Base-by-base conservation (phyloP, 2,113 vertebrate genomes). In the Carlito syrichta region DNA sequence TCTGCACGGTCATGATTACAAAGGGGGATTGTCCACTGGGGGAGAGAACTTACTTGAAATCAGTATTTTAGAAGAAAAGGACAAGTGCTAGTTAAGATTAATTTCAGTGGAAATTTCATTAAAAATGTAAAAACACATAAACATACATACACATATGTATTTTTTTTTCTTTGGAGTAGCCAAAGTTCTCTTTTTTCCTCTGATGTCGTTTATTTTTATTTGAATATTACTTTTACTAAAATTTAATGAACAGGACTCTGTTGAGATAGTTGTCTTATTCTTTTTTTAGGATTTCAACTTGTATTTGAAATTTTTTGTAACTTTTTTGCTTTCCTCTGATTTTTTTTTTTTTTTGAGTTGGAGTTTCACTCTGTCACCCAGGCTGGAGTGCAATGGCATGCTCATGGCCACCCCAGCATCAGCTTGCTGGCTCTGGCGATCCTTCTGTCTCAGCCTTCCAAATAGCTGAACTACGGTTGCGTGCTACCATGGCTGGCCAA, bases 11-110 rank as follows among this genome's bases (percentile, higher is more conserved):
- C 19, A 20, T 77, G 27, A 74, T 95, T 77, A 32, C 62, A 40
- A 96, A 85, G 56, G 19, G 19, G 6, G 10, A 6, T 87, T 94
- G 56, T 91, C 48, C 8, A 10, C 43, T 56, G 9, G 27, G 68
- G 19, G 43, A 38, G 6, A 8, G 25, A 74, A 19, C 85, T 79
- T 5, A 76, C 95, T 83, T 73, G 52, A 90, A 92, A 85, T 90
- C 48, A 50, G 9, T 90, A 54, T 91, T 94, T 95, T 93, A 62
- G 93, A 96, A 84, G 22, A 86, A 92, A 74, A 71, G 22, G n/a
- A 78, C 17, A 79, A 69, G 22, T 63, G 10, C 8, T 0, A 76
- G 10, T n/a, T n/a, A 89, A 83, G 48, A 83, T 85, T 90, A 68
- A 60, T 93, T 85, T 96, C 12, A 68, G 17, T 85, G 30, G 86